Percentiles rank a stretch among this genome's conserved stretches.
phyloP scores from a whole-genome alignment of 2,113 vertebrate species.

The Corapipo altera region DNA sequence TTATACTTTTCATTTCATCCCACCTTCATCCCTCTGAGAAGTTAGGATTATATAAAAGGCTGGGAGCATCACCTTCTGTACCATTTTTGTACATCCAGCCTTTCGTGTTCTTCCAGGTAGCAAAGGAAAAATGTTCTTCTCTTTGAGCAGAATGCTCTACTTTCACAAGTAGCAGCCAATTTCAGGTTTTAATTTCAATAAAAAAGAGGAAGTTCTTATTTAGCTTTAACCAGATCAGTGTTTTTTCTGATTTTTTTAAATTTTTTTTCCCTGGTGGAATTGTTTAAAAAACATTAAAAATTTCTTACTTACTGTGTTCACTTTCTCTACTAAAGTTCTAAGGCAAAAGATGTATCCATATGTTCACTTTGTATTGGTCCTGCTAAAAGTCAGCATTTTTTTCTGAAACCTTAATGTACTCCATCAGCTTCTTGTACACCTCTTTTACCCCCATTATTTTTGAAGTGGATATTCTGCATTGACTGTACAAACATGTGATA shows the following conservation, averaged over 20 bases:
- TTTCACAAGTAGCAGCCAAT: background rate
- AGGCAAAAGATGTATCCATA: background rate
- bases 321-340: background rate
- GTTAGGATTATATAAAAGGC: background rate
- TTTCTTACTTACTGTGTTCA: background rate
- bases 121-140: background rate
- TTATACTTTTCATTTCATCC: background rate
- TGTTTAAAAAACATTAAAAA: background rate
- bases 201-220: background rate
- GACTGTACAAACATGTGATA: background rate
- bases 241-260: background rate
- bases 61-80: background rate
- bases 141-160: background rate
- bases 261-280: background rate
- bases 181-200: background rate
- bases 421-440: background rate
- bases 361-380: background rate
- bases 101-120: background rate
- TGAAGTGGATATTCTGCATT: background rate
- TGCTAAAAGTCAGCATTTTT: background rate
- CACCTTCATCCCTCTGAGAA: background rate
- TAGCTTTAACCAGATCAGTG: background rate
- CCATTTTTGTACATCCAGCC: background rate
- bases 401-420: background rate
- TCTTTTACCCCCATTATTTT: background rate